Evolutionary conservation across 1,140 invertebrate genomes (phyloP).

Genomic region (Nasonia longicornis): DNA sequence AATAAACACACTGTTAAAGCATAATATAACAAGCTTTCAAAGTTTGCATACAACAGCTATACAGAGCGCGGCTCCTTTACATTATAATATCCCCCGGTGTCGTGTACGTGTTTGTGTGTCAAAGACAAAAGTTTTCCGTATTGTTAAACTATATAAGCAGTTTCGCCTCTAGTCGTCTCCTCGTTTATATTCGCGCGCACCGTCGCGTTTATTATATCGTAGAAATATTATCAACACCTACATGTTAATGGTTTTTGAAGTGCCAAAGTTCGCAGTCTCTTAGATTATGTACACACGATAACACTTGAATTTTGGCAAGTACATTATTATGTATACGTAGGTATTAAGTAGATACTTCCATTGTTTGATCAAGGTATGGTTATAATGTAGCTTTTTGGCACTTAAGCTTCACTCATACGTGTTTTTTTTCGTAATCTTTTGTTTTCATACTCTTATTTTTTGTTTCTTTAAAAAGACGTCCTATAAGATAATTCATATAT

Average conservation of each 20-base stretch:
- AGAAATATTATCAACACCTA: slow-evolving; percentile 45
- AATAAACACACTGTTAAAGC: background rate
- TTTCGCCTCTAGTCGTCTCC: slow-evolving; percentile 17
- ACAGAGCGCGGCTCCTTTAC: background rate
- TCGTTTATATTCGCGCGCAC: background rate
- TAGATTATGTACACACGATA: slow-evolving; percentile 45
- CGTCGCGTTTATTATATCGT: slow-evolving; percentile 20
- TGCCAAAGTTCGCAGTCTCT: slow-evolving; percentile 48
- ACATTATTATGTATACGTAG: slow-evolving; percentile 42
- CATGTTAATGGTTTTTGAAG: slow-evolving; percentile 37
- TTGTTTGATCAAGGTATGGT: slow-evolving; percentile 45
- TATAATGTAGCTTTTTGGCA: slow-evolving; percentile 45
- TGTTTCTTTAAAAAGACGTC: slow-evolving; percentile 29
- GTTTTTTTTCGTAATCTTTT: background rate
- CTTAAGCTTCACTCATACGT: slow-evolving; percentile 41
- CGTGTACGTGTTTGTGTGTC: background rate
- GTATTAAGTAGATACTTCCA: slow-evolving; percentile 47
- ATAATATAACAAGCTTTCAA: slow-evolving; percentile 30
- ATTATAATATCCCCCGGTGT: background rate
- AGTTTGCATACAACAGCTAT: background rate
- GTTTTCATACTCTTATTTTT: slow-evolving; percentile 5
- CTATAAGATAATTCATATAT: slow-evolving; percentile 1
- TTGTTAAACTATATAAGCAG: slow-evolving; percentile 14
- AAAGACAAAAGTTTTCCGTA: slow-evolving; percentile 22
- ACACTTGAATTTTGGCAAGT: slow-evolving; percentile 42